Evolutionary conservation across 2,888 invertebrate species (phyloP), one percentile per base, ranked within the genome.

Genomic region (Heteropelma amictum): DNA sequence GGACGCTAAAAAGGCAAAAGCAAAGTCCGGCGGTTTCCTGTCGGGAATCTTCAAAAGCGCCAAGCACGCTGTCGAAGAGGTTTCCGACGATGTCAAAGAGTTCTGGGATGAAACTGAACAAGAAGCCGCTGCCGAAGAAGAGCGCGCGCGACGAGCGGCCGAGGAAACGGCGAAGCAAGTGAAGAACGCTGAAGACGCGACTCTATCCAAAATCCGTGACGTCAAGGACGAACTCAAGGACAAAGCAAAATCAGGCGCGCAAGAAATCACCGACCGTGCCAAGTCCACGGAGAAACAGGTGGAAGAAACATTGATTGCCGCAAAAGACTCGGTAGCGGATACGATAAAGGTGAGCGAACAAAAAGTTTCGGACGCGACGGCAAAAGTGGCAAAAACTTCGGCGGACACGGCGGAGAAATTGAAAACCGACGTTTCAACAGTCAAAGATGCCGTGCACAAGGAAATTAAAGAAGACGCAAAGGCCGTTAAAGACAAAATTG

Each of bases 251-350:
- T 5, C 49, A 0, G 71, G 60, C 1, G 71, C 49, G 17, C 47
- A 69, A 28, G 42, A 69, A 42, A 45, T 90, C 45, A 88, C 90
- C 1, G 90, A 91, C 83, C 90, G 89, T 70, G 91, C 91, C 8
- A 90, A 90, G 84, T 86, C 63, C 6, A 23, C 40, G 8, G 58
- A 33, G 56, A 49, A 69, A 33, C 65, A 35, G 3, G 82, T 90
- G 6, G 90, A 90, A 90, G 89, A 90, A 90, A 91, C 81, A 89
- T 90, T 10, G 90, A 90, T 80, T 90, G 90, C 40, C 90, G 90
- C 85, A 0, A 76, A 65, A 45, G 68, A 69, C 23, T 7, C 45
- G 5, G 28, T 76, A 6, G 6, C 42, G 56, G 91, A 90, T 83
- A 91, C 91, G 81, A 91, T 91, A 81, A 90, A 91, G 30, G 84